A percentile compares a stretch with the other conserved stretches of the same genome.
Evolutionary conservation across 2,797 vertebrate genomes (phyloP).

Genomic region (Lepus oiostolus): DNA sequence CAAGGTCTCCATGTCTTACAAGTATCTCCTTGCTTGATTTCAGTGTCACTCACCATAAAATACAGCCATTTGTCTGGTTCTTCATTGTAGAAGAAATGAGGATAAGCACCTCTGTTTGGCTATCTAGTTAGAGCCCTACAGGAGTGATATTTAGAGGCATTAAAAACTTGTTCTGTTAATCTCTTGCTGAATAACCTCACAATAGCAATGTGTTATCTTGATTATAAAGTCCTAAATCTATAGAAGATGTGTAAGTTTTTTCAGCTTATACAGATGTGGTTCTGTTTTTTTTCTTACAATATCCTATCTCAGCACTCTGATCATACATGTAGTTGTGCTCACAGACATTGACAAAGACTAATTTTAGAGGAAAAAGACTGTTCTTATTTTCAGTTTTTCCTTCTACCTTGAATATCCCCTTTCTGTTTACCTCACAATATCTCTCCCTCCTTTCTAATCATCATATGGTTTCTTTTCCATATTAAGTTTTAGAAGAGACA

Average conservation of each 20-base stretch:
- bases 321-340: background rate
- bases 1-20: no score
- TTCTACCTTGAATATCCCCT: background rate
- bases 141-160: background rate
- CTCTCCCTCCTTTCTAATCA: background rate
- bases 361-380: background rate
- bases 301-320: accelerated
- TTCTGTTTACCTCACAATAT: background rate
- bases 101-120: no score
- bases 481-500: background rate
- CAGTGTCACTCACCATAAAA: no score
- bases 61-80: no score
- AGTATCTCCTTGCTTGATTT: no score
- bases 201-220: background rate
- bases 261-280: background rate
- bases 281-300: background rate
- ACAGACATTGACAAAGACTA: background rate
- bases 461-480: background rate
- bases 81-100: no score
- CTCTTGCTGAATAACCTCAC: background rate
- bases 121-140: no score
- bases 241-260: background rate
- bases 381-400: background rate
- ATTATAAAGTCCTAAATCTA: background rate
- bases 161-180: conserved; percentile 10